These are phyloP conservation scores for Rhyacophila evoluta DNA, from an alignment of 2,888 invertebrate genomes.

Conservation along the genomic window DNA sequence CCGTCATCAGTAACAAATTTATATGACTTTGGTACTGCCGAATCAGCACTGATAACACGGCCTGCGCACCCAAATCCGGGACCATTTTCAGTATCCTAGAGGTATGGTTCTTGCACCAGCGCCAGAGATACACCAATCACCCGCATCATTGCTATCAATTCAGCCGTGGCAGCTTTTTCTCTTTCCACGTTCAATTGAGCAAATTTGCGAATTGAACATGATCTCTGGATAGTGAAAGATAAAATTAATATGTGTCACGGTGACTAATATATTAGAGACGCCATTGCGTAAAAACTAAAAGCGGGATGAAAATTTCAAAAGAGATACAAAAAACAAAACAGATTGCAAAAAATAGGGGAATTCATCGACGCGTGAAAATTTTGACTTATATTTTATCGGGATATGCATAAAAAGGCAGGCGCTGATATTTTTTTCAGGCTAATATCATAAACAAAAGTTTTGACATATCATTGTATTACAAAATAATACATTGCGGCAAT, in stretches of 20 bases:
- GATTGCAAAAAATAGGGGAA: background rate
- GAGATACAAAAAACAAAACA: background rate
- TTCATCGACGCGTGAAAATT: conserved; percentile 14
- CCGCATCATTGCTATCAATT: background rate
- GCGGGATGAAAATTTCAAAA: background rate
- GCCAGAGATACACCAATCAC: background rate
- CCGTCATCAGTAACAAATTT: background rate
- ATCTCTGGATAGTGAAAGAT: too few species aligned
- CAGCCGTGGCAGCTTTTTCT: background rate
- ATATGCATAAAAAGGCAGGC: background rate
- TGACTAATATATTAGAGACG: background rate
- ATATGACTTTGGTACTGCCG: background rate
- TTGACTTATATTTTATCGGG: background rate
- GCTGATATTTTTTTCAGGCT: background rate
- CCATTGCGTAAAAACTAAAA: background rate
- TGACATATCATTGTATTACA: conserved; percentile 8
- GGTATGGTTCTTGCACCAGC: background rate
- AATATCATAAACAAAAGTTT: conserved; percentile 22
- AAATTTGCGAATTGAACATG: too few species aligned
- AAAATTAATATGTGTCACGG: too few species aligned
- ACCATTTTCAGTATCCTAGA: background rate
- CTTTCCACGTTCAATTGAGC: background rate
- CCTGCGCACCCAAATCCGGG: too few species aligned
- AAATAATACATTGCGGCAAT: background rate
- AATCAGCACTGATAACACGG: background rate